A percentile compares a stretch with the other conserved stretches of the same genome.
Conservation (phyloP, 2,113 vertebrate genomes). For the Neogobius melanostomus region DNA sequence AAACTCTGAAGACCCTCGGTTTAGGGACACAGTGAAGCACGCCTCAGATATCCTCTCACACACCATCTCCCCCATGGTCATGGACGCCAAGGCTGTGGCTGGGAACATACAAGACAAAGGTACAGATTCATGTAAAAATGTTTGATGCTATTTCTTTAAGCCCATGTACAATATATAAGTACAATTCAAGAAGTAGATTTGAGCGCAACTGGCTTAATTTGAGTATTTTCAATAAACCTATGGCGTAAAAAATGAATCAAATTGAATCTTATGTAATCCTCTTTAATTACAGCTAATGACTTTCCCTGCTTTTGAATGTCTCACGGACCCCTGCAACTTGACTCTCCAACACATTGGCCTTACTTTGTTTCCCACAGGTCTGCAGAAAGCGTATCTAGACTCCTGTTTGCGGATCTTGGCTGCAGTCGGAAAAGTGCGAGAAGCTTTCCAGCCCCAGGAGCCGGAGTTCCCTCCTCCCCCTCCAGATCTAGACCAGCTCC, state of each 20-base stretch:
- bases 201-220: no score
- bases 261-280: no score
- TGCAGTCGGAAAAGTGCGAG: conserved; percentile 96
- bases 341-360: background rate
- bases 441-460: conserved; percentile 96
- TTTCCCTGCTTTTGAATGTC: no score
- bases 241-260: no score
- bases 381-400: conserved; percentile 96
- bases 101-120: conserved; percentile 97
- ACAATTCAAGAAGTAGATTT: no score
- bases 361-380: conserved; percentile 69
- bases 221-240: no score
- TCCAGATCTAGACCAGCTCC: conserved; percentile 94
- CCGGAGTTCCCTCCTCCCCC: conserved; percentile 96
- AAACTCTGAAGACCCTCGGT: conserved; percentile 96
- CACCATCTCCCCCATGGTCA: conserved; percentile 98
- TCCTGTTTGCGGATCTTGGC: conserved; percentile 93
- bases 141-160: background rate
- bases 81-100: conserved; percentile 97
- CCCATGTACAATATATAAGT: no score
- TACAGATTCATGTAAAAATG: conserved; percentile 49
- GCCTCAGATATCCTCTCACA: conserved; percentile 93
- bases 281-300: no score
- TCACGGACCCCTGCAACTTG: background rate
- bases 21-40: conserved; percentile 92